Base-by-base conservation (phyloP, 92 coral and sea anemone genomes). In the Paragorgia papillata region DNA sequence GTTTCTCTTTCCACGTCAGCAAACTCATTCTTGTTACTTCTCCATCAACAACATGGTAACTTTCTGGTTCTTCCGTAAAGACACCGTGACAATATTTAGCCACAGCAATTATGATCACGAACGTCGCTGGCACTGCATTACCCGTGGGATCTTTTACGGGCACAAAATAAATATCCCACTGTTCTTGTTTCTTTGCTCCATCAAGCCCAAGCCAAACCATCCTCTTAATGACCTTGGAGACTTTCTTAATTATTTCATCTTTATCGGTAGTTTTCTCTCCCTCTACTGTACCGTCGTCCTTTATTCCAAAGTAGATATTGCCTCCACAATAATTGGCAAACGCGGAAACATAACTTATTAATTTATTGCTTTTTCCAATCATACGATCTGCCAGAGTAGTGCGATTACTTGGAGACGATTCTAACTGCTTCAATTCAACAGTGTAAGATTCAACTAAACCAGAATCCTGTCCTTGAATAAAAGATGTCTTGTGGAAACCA, bases 321-420 rank as follows among this genome's bases (percentile, higher is more conserved):
- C 85, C 85, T 5, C 85, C 85, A 27, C 59, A 58, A 51, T 73
- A 75, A 51, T 82, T 82, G 27, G 85, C 85, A 67, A 82, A 82
- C 53, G 85, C 85, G 1, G 79, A 46, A 6, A 82, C 62, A 15
- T 73, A 82, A 31, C 73, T 53, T 4, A 66, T 58, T 40, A 82
- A 19, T 48, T 82, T 82, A 41, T 73, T 82, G n/a, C 77, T 66
- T 26, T 58, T 82, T 19, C 71, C 75, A 29, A 73, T 82, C 25
- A 82, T 82, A 25, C 85, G 85, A 25, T 82, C 85, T 30, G 85
- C 85, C 22, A 82, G n/a, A 5, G 85, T 18, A n/a, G 17, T 17
- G 26, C 58, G 17, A 3, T 51, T 51, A 5, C 8, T 5, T 51
- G 58, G 58, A 17, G 20, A 3, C 3, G 58, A 17, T 17, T 51